phyloP scores from a whole-genome alignment of 2,888 invertebrate species.

The Buathra laborator region DNA sequence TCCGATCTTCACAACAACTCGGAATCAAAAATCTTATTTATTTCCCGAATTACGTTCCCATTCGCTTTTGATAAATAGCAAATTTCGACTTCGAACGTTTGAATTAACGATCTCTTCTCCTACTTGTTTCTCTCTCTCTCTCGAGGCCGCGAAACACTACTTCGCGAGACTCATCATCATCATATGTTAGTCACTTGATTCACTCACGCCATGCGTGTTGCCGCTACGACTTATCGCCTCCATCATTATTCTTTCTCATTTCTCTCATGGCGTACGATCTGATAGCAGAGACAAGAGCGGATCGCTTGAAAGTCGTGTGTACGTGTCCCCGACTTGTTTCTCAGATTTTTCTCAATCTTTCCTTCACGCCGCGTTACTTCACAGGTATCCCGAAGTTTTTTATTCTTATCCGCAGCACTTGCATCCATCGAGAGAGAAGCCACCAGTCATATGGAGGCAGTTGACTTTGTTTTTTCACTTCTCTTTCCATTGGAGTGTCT shows the following conservation, averaged over 20 bases:
- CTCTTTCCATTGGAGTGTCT: background rate
- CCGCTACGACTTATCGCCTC: slow-evolving; percentile 31
- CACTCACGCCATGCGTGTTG: slow-evolving; percentile 33
- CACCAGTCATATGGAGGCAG: slow-evolving; percentile 1
- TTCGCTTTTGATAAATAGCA: background rate
- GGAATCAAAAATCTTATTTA: background rate
- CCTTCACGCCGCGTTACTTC: slow-evolving; percentile 53
- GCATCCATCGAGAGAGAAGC: background rate
- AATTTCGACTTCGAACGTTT: background rate
- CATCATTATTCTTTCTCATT: slow-evolving; percentile 54
- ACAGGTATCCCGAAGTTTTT: slow-evolving; percentile 13
- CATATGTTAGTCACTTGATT: slow-evolving; percentile 43
- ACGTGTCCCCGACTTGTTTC: slow-evolving; percentile 41
- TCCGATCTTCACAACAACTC: slow-evolving; percentile 5
- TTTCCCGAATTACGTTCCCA: background rate
- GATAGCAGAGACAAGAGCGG: slow-evolving; percentile 51
- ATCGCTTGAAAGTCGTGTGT: slow-evolving; percentile 56
- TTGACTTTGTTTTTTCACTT: background rate
- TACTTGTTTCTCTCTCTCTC: background rate
- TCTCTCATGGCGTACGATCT: slow-evolving; percentile 56
- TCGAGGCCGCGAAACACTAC: background rate
- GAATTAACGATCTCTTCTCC: background rate
- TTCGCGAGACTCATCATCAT: background rate
- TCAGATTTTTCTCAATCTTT: slow-evolving; percentile 54
- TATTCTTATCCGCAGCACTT: background rate